Percentiles rank a stretch among this genome's conserved stretches.
Conservation (phyloP, 1,140 invertebrate species). For the Eumeta japonica region DNA sequence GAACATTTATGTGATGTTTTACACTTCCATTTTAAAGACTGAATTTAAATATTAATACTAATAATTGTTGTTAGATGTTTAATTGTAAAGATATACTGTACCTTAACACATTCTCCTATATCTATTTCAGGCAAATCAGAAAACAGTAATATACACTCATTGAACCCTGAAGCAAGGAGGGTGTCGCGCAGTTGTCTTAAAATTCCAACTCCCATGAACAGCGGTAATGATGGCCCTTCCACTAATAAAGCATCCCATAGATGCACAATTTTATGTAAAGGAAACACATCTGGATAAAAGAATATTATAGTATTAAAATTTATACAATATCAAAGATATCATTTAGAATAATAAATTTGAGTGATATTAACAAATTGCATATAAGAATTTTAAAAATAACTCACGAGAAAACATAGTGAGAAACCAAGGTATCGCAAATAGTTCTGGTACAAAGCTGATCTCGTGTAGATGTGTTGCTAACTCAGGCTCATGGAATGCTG, state of each 20-base stretch:
- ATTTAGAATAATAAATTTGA: background rate
- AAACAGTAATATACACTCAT: slow-evolving; percentile 96
- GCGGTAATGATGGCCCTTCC: slow-evolving; percentile 89
- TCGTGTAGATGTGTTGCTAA: slow-evolving; percentile 88
- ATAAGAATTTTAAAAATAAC: slow-evolving; percentile 37
- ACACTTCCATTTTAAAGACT: no score
- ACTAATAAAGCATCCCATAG: slow-evolving; percentile 96
- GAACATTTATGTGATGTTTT: no score
- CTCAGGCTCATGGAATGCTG: slow-evolving; percentile 92
- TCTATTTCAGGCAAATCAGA: slow-evolving; percentile 98
- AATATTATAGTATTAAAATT: no score
- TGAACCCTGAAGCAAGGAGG: slow-evolving; percentile 87
- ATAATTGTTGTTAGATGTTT: background rate
- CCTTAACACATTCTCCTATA: slow-evolving; percentile 86
- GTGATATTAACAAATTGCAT: background rate
- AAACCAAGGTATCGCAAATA: slow-evolving; percentile 99
- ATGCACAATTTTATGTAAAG: slow-evolving; percentile 96
- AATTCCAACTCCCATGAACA: slow-evolving; percentile 93
- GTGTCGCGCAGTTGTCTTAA: slow-evolving; percentile 84
- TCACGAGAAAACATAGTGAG: slow-evolving; percentile 99
- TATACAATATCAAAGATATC: background rate
- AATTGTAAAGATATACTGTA: slow-evolving; percentile 9
- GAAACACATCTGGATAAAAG: slow-evolving; percentile 84
- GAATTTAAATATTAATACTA: no score
- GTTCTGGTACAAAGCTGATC: slow-evolving; percentile 95